Conservation (phyloP, 2,113 vertebrate genomes). For the Anthoscopus minutus region DNA sequence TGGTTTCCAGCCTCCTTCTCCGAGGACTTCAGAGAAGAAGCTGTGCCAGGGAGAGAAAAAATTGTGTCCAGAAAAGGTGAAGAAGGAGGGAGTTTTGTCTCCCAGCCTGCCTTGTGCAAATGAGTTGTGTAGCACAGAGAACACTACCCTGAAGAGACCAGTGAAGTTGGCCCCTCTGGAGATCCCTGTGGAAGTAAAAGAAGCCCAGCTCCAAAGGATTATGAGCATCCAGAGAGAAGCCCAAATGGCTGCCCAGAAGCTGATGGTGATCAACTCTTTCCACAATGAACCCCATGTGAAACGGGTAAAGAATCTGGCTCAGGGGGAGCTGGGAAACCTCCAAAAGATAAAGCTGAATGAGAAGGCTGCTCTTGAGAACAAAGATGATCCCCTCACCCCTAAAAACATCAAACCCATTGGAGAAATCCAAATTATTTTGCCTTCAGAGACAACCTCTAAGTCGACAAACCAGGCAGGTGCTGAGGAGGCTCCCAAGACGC, state of each 20-base stretch:
- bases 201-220: constrained; percentile 73
- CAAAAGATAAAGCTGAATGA: constrained; percentile 24
- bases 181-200: constrained; percentile 69
- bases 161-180: constrained; percentile 75
- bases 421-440: constrained; percentile 53
- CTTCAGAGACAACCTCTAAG: not conserved
- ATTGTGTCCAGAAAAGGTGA: not conserved
- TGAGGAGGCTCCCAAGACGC: not conserved
- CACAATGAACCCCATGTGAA: constrained; percentile 20
- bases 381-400: not conserved
- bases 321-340: constrained; percentile 20
- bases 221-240: constrained; percentile 60
- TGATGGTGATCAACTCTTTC: not conserved
- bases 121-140: constrained; percentile 40
- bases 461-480: not conserved
- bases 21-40: constrained; percentile 28
- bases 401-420: constrained; percentile 32
- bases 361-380: not conserved
- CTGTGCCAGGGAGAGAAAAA: constrained; percentile 9
- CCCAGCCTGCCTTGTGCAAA: not conserved
- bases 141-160: constrained; percentile 50
- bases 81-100: constrained; percentile 15
- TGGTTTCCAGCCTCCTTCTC: constrained; percentile 15
- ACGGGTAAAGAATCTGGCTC: constrained; percentile 45
- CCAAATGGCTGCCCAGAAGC: constrained; percentile 40